phyloP scores from a whole-genome alignment of 2,113 vertebrate species.

The Scomber japonicus region DNA sequence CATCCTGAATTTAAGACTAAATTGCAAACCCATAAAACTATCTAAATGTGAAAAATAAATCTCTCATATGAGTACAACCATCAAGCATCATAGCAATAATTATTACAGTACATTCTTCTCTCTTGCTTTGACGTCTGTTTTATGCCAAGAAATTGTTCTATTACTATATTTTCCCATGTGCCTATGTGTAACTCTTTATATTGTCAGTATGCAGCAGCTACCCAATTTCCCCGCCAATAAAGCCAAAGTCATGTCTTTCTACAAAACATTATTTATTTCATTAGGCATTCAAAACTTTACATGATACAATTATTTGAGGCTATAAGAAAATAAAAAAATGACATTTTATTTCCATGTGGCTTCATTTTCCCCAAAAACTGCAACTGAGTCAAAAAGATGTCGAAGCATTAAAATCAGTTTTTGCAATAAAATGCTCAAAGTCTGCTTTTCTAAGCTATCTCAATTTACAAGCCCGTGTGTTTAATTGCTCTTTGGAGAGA shows the following conservation, averaged over 20 bases:
- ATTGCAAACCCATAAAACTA: too few relatives aligned
- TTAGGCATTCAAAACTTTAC: not conserved
- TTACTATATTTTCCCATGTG: too few relatives aligned
- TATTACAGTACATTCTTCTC: too few relatives aligned
- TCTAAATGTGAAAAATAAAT: too few relatives aligned
- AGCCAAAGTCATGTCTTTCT: not conserved
- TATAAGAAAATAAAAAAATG: not conserved
- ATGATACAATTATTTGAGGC: not conserved
- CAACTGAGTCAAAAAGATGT: not conserved
- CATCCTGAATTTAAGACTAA: too few relatives aligned
- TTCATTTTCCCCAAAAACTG: not conserved
- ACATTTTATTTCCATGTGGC: not conserved
- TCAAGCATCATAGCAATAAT: too few relatives aligned
- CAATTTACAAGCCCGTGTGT: not conserved
- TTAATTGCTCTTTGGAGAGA: constrained; percentile 65
- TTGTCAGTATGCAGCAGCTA: too few relatives aligned
- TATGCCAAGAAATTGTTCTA: not conserved
- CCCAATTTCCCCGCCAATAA: not conserved
- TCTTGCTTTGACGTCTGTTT: not conserved
- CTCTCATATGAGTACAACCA: too few relatives aligned
- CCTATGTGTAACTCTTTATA: not conserved
- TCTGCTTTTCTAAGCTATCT: not conserved
- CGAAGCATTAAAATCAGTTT: not conserved
- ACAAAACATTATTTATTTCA: constrained; percentile 11
- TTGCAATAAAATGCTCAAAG: not conserved